Conservation (phyloP, 2,113 vertebrate genomes). For the Gobio gobio region DNA sequence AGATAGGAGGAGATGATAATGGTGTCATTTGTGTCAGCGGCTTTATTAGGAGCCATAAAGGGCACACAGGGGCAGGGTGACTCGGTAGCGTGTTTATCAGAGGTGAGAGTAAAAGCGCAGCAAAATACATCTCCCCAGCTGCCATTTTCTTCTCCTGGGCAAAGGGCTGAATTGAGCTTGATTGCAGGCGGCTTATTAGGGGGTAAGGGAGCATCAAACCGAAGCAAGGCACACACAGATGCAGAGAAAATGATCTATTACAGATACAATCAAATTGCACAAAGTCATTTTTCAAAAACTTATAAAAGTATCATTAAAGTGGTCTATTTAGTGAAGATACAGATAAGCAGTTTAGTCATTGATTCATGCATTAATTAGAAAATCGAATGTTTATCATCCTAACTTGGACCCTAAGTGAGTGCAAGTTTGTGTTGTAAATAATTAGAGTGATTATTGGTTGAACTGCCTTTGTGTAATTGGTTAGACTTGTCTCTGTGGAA, state of each 20-base stretch:
- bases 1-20: slow-evolving; percentile 34
- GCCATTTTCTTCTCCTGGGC: slow-evolving; percentile 6
- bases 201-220: neutral
- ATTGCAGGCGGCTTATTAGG: slow-evolving; percentile 31
- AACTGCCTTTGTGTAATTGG: neutral
- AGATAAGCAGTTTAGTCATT: neutral
- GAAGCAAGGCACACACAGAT: neutral
- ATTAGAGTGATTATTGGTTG: neutral
- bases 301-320: neutral
- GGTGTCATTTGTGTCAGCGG: slow-evolving; percentile 36
- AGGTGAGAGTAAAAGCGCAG: neutral
- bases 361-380: neutral
- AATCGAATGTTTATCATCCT: slow-evolving; percentile 1
- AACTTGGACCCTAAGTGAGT: neutral
- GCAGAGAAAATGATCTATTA: neutral
- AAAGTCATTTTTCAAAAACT: too few relatives aligned
- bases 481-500: neutral
- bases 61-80: slow-evolving; percentile 2
- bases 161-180: slow-evolving; percentile 20
- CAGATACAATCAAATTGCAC: neutral
- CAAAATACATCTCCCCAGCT: slow-evolving; percentile 2
- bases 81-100: slow-evolving; percentile 8
- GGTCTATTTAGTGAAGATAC: neutral
- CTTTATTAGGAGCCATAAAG: slow-evolving; percentile 26
- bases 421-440: neutral